Conservation (phyloP, 1,140 invertebrate species). For the Bombus confusus region DNA sequence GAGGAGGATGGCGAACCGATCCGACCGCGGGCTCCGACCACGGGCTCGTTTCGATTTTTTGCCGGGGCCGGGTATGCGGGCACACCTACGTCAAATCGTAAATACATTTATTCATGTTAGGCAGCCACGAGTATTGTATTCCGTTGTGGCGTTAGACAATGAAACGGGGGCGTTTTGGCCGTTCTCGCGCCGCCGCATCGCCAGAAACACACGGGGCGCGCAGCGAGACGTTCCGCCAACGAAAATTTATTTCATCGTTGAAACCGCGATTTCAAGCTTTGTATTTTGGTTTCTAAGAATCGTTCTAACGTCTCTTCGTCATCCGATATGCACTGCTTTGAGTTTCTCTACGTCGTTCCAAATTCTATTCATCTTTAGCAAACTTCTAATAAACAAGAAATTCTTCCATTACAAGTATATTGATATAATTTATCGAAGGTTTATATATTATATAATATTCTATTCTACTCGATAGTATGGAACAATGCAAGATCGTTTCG, state of each 20-base stretch:
- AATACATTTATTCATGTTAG: constrained; percentile 74
- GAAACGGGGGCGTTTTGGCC: constrained; percentile 67
- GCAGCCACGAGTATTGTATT: constrained; percentile 70
- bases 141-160: constrained; percentile 63
- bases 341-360: neutral
- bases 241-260: constrained; percentile 46
- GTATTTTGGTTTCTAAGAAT: neutral
- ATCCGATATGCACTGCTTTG: neutral
- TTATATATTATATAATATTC: no score
- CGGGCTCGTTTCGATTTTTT: constrained; percentile 65
- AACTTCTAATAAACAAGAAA: no score
- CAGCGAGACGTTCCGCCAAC: constrained; percentile 28
- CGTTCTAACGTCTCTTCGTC: no score
- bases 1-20: constrained; percentile 7
- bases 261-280: neutral
- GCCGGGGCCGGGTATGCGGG: constrained; percentile 59
- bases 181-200: constrained; percentile 47
- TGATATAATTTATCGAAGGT: no score
- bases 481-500: no score
- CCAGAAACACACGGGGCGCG: constrained; percentile 3
- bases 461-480: no score
- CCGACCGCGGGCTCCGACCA: constrained; percentile 57
- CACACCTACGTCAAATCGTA: constrained; percentile 72
- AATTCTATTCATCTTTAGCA: neutral
- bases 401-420: no score